These are phyloP conservation scores for Agrypnia vestita DNA, from an alignment of 1,140 invertebrate genomes.

Conservation along the genomic window DNA sequence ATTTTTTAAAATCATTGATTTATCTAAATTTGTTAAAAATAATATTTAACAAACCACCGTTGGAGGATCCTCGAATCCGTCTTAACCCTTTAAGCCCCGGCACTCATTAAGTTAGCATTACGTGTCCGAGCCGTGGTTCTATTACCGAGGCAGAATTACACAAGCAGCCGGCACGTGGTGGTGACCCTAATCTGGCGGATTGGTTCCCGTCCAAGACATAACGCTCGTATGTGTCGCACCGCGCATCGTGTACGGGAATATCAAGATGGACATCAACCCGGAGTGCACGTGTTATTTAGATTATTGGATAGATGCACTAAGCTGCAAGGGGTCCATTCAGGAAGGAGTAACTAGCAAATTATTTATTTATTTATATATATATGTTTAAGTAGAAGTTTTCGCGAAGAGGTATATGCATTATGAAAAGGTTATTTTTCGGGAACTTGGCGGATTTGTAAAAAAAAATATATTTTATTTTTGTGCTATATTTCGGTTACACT, in stretches of 20 bases:
- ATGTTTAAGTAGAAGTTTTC: too few relatives aligned
- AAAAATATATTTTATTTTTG: too few relatives aligned
- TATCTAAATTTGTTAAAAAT: too few relatives aligned
- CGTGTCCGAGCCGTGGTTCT: conserved; percentile 8
- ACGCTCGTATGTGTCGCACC: neutral
- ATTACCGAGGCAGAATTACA: conserved; percentile 6
- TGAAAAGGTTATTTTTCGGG: too few relatives aligned
- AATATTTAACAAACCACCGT: neutral
- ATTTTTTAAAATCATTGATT: too few relatives aligned
- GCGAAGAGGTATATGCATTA: too few relatives aligned
- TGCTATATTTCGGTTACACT: too few relatives aligned
- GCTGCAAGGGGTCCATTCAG: neutral
- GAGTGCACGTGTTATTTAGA: conserved; percentile 18
- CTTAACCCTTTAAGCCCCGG: conserved; percentile 53
- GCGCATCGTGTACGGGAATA: conserved; percentile 2
- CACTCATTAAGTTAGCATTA: conserved; percentile 52
- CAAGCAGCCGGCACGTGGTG: conserved; percentile 43
- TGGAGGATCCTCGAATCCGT: conserved; percentile 17
- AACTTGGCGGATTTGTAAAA: too few relatives aligned
- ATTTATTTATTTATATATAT: too few relatives aligned
- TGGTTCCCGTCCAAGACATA: conserved; percentile 26
- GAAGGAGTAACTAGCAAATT: neutral
- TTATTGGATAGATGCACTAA: neutral
- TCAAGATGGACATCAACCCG: conserved; percentile 12
- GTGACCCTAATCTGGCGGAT: conserved; percentile 50